A percentile compares a stretch with the other conserved stretches of the same genome.
Conservation (phyloP, 2,888 invertebrate species). For the Ochropacha duplaris region DNA sequence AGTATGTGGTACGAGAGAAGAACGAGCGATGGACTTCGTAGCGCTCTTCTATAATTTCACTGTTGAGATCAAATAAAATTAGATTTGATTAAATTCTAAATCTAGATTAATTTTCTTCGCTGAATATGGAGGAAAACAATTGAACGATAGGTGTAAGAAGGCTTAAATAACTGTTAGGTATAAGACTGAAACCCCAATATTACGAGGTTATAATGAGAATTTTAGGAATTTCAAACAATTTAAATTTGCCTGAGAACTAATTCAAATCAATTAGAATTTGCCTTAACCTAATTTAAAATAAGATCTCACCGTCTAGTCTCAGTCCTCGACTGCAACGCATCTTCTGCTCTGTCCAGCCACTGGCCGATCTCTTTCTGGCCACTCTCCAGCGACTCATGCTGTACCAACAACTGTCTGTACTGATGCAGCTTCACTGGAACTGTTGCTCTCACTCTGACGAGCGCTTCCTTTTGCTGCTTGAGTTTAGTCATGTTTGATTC, state of each 20-base stretch:
- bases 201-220: no score
- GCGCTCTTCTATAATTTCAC: slow-evolving; percentile 88
- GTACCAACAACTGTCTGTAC: slow-evolving; percentile 91
- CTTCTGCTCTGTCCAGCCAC: slow-evolving; percentile 94
- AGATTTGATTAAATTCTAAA: no score
- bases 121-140: no score
- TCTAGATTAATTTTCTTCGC: no score
- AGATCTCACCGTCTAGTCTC: slow-evolving; percentile 60
- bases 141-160: no score
- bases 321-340: slow-evolving; percentile 80
- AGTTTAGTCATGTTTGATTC: slow-evolving; percentile 94
- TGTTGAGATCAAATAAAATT: slow-evolving; percentile 70
- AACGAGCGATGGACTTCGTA: slow-evolving; percentile 92
- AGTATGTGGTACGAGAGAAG: slow-evolving; percentile 94
- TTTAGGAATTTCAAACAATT: no score
- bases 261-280: no score
- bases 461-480: slow-evolving; percentile 93
- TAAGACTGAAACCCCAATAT: no score
- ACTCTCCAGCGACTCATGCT: slow-evolving; percentile 94
- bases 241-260: no score
- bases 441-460: slow-evolving; percentile 91
- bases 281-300: background rate
- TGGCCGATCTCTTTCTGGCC: slow-evolving; percentile 92
- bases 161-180: no score
- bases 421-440: slow-evolving; percentile 92